These are phyloP conservation scores for Calcarius lapponicus DNA, from an alignment of 2,797 vertebrate genomes.

Conservation along the genomic window DNA sequence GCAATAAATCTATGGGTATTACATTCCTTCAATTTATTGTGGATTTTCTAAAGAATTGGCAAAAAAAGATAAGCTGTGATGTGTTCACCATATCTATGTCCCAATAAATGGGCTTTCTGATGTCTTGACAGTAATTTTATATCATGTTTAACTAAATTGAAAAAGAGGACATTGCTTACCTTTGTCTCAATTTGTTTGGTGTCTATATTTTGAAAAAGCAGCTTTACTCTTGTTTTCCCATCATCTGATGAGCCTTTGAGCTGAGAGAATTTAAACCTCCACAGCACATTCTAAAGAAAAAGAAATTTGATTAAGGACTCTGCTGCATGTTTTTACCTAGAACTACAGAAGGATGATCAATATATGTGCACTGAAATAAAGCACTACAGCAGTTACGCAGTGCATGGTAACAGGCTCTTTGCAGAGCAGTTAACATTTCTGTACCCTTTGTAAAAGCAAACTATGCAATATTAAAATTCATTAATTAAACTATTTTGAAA, in stretches of 20 bases:
- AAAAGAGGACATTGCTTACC: conserved; percentile 73
- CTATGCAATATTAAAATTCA: not conserved
- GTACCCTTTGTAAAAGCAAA: not conserved
- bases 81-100: not conserved
- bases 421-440: not conserved
- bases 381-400: not conserved
- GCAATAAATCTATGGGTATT: not conserved
- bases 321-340: not conserved
- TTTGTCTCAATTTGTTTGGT: conserved; percentile 94
- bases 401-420: not conserved
- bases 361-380: not conserved
- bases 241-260: conserved; percentile 96
- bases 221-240: conserved; percentile 90
- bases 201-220: conserved; percentile 91
- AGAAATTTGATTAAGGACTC: not conserved
- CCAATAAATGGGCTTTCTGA: not conserved
- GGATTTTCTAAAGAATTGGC: not conserved
- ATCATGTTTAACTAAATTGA: not conserved
- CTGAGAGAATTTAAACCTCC: conserved; percentile 95
- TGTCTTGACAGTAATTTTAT: not conserved
- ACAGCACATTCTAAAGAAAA: conserved; percentile 81
- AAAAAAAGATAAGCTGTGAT: not conserved
- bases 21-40: not conserved
- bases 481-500: not conserved
- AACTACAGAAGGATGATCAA: not conserved